These are phyloP conservation scores for Orius laevigatus DNA, from an alignment of 1,140 invertebrate genomes.

Conservation along the genomic window DNA sequence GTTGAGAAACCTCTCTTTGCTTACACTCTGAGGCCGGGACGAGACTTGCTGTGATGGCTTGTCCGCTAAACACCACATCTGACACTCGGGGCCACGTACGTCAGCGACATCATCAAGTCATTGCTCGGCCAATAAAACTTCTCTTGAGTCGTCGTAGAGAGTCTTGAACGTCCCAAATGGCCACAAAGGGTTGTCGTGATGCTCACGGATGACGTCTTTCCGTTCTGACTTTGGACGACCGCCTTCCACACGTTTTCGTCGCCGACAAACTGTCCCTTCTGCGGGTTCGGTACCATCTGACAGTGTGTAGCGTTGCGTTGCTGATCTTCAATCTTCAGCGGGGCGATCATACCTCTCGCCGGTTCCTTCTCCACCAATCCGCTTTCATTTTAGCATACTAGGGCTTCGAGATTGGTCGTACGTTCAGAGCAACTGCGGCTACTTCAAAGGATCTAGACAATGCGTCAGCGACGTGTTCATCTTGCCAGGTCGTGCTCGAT, in stretches of 20 bases:
- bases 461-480: slow-evolving; percentile 18
- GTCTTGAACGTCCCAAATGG: slow-evolving; percentile 26
- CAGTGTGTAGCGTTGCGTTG: no score
- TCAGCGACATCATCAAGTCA: slow-evolving; percentile 13
- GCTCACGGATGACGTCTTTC: slow-evolving; percentile 16
- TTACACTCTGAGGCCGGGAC: background rate
- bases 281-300: background rate
- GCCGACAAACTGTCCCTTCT: background rate
- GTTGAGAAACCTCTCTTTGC: background rate
- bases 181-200: slow-evolving; percentile 22
- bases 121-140: slow-evolving; percentile 15
- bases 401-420: background rate
- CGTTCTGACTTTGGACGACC: slow-evolving; percentile 18
- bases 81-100: slow-evolving; percentile 19
- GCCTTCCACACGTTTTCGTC: slow-evolving; percentile 20
- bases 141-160: slow-evolving; percentile 18
- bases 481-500: slow-evolving; percentile 22
- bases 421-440: background rate
- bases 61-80: slow-evolving; percentile 13
- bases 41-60: background rate
- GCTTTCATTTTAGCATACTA: slow-evolving; percentile 1
- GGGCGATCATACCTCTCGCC: background rate
- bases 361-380: background rate
- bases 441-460: slow-evolving; percentile 20
- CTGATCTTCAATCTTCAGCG: background rate